phyloP scores from a whole-genome alignment of 2,113 vertebrate species.

The Callipepla californica region DNA sequence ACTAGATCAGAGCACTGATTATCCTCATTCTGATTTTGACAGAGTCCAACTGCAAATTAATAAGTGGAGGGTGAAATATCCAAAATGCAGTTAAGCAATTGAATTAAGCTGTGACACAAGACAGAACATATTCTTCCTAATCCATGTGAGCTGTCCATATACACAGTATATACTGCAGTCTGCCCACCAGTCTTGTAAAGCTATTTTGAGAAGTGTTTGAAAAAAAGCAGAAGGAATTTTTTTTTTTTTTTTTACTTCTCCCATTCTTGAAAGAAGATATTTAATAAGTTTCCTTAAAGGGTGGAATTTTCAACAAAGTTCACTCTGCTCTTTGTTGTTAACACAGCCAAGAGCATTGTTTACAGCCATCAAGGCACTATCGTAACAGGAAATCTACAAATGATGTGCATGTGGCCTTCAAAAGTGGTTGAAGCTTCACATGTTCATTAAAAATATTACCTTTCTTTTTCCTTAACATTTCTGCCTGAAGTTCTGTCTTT shows the following conservation, averaged over 20 bases:
- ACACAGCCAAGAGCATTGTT: neutral
- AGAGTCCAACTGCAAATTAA: neutral
- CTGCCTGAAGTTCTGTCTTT: neutral
- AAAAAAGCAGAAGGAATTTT: neutral
- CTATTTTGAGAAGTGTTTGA: neutral
- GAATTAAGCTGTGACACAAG: neutral
- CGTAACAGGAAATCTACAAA: neutral
- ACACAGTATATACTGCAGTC: neutral
- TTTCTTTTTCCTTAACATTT: conserved; percentile 7
- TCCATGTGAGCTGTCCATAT: neutral
- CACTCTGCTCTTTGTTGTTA: neutral
- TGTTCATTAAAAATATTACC: neutral
- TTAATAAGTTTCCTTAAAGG: neutral
- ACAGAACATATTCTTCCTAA: neutral
- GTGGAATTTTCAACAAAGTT: neutral
- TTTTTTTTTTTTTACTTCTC: accelerated
- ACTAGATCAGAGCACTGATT: neutral
- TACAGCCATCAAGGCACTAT: neutral
- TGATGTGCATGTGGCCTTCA: neutral
- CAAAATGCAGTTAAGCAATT: neutral
- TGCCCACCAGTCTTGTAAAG: neutral
- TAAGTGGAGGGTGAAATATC: neutral
- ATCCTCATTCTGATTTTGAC: neutral
- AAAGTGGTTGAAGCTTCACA: neutral
- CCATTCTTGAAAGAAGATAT: neutral